Percentiles rank a stretch among this genome's conserved stretches.
Evolutionary conservation across 2,888 invertebrate genomes (phyloP).

Genomic region (Caenorhabditis sp.): DNA sequence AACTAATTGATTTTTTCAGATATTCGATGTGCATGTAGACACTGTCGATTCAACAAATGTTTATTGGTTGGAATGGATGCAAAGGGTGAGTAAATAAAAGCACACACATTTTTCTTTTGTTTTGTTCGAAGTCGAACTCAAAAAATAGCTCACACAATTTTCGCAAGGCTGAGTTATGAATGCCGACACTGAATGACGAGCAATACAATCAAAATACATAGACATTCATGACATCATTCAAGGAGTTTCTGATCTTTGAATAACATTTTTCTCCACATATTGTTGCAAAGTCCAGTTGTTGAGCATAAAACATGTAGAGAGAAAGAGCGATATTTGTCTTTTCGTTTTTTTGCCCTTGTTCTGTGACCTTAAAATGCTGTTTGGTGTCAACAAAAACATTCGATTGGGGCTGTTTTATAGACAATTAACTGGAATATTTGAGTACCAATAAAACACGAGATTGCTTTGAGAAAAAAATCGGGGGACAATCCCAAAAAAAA

Average conservation of each 20-base stretch:
- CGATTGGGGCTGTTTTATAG: too few species aligned
- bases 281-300: background rate
- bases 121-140: background rate
- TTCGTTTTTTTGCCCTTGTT: background rate
- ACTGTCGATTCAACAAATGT: conserved; percentile 70
- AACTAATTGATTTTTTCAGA: conserved; percentile 42
- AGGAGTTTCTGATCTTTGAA: background rate
- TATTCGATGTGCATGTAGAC: conserved; percentile 68
- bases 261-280: background rate
- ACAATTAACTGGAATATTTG: too few species aligned
- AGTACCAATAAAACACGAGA: background rate
- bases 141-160: background rate
- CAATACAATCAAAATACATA: background rate
- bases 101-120: background rate
- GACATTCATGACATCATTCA: background rate
- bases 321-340: background rate
- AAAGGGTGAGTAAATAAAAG: conserved; percentile 52
- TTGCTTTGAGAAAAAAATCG: background rate
- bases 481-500: background rate
- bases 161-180: background rate
- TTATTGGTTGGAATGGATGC: conserved; percentile 70
- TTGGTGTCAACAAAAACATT: background rate
- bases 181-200: too few species aligned
- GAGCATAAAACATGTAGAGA: background rate
- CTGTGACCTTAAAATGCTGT: background rate